A percentile compares a stretch with the other conserved stretches of the same genome.
Conservation (phyloP, 2,113 vertebrate species). For the Thunnus thynnus region DNA sequence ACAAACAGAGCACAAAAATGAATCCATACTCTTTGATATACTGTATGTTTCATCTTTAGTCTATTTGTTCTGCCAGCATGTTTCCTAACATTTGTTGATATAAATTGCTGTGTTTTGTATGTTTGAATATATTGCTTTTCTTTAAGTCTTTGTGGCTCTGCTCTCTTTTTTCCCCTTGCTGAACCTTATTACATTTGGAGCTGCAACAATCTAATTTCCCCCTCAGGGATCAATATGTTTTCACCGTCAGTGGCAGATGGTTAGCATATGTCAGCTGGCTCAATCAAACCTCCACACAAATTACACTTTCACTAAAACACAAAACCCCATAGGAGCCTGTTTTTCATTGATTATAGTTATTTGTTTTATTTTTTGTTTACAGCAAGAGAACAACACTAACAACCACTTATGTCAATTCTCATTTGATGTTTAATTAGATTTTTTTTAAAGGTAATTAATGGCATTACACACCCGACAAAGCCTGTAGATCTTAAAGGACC, state of each 20-base stretch:
- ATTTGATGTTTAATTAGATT: not conserved
- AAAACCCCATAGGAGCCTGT: not conserved
- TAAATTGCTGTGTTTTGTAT: not conserved
- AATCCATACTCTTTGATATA: too few species aligned
- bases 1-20: too few species aligned
- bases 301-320: not conserved
- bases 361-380: not conserved
- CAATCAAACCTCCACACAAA: conserved; percentile 15
- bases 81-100: not conserved
- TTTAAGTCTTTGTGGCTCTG: not conserved
- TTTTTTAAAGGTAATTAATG: not conserved
- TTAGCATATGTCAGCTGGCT: conserved; percentile 6
- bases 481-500: not conserved
- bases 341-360: not conserved
- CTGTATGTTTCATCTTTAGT: too few species aligned
- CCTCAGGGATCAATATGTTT: conserved; percentile 34
- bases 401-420: not conserved
- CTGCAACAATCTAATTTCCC: not conserved
- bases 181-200: not conserved
- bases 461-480: not conserved
- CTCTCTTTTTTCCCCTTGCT: not conserved
- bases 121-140: not conserved
- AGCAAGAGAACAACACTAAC: not conserved
- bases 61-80: not conserved
- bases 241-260: not conserved